phyloP scores from a whole-genome alignment of 2,113 vertebrate species.

The Promerops cafer region DNA sequence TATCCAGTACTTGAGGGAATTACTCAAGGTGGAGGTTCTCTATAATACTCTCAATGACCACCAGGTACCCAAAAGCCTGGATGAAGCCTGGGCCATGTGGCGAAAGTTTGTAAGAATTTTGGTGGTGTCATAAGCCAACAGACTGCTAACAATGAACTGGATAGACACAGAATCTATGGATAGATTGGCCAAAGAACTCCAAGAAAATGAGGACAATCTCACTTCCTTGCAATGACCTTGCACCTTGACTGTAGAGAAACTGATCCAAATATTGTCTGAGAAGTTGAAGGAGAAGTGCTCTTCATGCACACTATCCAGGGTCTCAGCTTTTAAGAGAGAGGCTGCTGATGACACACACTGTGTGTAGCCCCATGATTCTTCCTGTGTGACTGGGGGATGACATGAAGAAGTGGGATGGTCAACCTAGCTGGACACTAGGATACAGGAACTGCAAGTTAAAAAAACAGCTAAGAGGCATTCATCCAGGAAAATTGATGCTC shows the following conservation, averaged over 20 bases:
- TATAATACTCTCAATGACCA: neutral
- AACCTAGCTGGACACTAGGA: neutral
- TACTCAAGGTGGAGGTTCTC: neutral
- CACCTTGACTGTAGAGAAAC: neutral
- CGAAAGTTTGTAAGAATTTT: fast-evolving
- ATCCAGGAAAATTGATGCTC: neutral
- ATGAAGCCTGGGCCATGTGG: neutral
- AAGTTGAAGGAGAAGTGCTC: neutral
- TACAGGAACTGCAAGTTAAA: neutral
- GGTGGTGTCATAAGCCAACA: neutral
- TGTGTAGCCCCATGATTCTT: neutral
- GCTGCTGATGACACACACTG: neutral
- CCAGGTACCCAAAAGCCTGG: neutral
- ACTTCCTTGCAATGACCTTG: neutral
- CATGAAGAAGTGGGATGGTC: neutral
- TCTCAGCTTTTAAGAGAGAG: neutral
- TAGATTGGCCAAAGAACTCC: neutral
- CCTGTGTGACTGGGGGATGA: neutral
- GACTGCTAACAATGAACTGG: neutral
- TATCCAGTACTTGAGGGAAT: neutral
- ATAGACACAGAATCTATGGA: no score
- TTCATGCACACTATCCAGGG: neutral
- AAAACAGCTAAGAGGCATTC: neutral
- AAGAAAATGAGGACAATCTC: neutral
- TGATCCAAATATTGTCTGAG: neutral